phyloP scores from a whole-genome alignment of 1,140 invertebrate species.

The Choristoneura fumiferana region DNA sequence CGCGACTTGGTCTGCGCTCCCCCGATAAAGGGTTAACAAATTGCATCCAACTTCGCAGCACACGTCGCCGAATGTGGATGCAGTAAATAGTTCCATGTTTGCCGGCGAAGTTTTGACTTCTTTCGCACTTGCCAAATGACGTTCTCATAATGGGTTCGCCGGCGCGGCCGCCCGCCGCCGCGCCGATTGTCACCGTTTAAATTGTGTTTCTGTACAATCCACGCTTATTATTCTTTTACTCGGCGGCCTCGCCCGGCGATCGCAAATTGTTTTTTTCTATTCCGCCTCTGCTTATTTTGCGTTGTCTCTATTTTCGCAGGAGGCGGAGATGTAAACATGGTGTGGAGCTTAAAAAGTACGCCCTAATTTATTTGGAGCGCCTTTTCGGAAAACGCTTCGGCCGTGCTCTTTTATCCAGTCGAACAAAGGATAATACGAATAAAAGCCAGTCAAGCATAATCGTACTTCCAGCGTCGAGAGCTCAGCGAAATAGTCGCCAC shows the following conservation, averaged over 20 bases:
- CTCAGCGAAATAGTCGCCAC: constrained; percentile 56
- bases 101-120: constrained; percentile 63
- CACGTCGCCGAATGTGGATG: constrained; percentile 56
- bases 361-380: constrained; percentile 51
- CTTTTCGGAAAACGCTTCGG: constrained; percentile 44
- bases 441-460: constrained; percentile 71
- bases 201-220: constrained; percentile 56
- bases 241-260: constrained; percentile 27
- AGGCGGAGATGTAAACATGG: constrained; percentile 43
- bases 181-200: too few relatives aligned
- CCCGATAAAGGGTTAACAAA: constrained; percentile 67
- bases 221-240: constrained; percentile 56
- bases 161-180: constrained; percentile 43
- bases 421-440: constrained; percentile 64
- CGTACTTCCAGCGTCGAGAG: constrained; percentile 48
- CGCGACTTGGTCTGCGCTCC: constrained; percentile 28
- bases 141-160: constrained; percentile 50
- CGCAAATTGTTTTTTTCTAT: constrained; percentile 42
- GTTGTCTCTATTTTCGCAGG: constrained; percentile 42
- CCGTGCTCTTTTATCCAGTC: constrained; percentile 50
- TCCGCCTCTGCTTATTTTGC: constrained; percentile 30
- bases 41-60: constrained; percentile 55
- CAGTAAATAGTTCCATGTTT: constrained; percentile 66
- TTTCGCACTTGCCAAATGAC: constrained; percentile 55
- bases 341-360: constrained; percentile 37